Evolutionary conservation across 2,888 invertebrate species (phyloP).

Genomic region (Brenthis ino): DNA sequence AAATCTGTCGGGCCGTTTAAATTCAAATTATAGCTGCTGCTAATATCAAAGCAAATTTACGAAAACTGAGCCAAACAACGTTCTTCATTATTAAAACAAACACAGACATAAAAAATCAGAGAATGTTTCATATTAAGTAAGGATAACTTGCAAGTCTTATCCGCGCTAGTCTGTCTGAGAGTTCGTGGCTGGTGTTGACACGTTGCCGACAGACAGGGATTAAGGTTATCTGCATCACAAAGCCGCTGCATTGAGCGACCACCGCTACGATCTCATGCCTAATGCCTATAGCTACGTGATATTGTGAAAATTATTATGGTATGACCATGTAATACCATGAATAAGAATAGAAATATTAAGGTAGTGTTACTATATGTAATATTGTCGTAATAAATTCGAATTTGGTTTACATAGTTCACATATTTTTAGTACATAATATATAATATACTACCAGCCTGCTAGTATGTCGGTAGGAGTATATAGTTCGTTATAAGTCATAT

Average conservation of each 20-base stretch:
- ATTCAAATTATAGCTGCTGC: too few species aligned
- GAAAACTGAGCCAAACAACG: too few species aligned
- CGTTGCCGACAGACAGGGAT: conserved; percentile 77
- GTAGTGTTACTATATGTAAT: background rate
- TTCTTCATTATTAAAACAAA: too few species aligned
- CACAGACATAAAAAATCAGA: background rate
- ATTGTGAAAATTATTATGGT: conserved; percentile 10
- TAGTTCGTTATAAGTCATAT: too few species aligned
- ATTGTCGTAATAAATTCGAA: too few species aligned
- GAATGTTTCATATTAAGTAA: background rate
- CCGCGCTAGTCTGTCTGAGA: conserved; percentile 42
- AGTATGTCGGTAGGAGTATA: too few species aligned
- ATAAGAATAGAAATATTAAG: background rate
- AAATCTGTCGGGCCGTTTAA: too few species aligned
- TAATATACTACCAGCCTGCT: too few species aligned
- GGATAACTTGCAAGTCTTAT: conserved; percentile 41
- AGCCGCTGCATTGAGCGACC: conserved; percentile 50
- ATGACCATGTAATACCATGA: background rate
- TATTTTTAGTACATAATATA: too few species aligned
- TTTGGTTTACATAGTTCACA: too few species aligned
- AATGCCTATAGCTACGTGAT: conserved; percentile 5
- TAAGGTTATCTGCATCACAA: conserved; percentile 81
- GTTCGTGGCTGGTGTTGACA: conserved; percentile 71
- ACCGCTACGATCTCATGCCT: conserved; percentile 28
- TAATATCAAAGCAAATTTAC: too few species aligned